Evolutionary conservation across 2,888 invertebrate species (phyloP), one percentile per base, ranked within the genome.

Genomic region (Bhutanitis thaidina): DNA sequence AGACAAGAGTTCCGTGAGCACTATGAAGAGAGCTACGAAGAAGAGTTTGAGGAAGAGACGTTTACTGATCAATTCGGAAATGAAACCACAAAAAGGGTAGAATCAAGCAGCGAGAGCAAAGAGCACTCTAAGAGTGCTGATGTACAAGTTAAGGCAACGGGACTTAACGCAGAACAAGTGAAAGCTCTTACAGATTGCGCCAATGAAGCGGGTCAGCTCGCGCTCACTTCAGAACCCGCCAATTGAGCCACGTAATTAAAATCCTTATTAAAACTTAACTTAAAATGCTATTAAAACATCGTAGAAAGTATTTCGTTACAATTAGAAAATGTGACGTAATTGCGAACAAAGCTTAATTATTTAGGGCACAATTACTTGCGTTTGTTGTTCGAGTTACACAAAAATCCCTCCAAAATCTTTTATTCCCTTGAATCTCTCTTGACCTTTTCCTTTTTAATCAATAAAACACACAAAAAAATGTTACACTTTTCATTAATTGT

Each of bases 111-210:
- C 52, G 89, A 90, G 63, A 90, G 88, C 66, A 84, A 85, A 55
- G 87, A 90, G 61, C 89, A 89, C 58, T 80, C 85, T 32, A 84
- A 77, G 61, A 89, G 88, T 52, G 90, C 90, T 25, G 89, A 90
- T 55, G 90, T 90, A 2, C 61, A 80, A 67, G 90, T 90, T 4
- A 90, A 90, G 57, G 90, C 90, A 7, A 68, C 81, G 7, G 90
- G 90, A 15, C 68, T 90, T 20, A 90, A 87, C 55, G 68, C 84
- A 1, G 80, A 81, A 47, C 90, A 90, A 75, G 76, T 87, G 32
- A 79, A 89, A 65, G 89, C 90, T 5, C 77, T 90, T 27, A 88
- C 89, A 7, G 88, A 90, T 61, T 87, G 88, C 62, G 90, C 90
- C 7, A 88, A 82, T 56, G 66, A 90, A 61, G 89, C 90, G 43